phyloP scores from a whole-genome alignment of 2,113 vertebrate species.

The Ia io region DNA sequence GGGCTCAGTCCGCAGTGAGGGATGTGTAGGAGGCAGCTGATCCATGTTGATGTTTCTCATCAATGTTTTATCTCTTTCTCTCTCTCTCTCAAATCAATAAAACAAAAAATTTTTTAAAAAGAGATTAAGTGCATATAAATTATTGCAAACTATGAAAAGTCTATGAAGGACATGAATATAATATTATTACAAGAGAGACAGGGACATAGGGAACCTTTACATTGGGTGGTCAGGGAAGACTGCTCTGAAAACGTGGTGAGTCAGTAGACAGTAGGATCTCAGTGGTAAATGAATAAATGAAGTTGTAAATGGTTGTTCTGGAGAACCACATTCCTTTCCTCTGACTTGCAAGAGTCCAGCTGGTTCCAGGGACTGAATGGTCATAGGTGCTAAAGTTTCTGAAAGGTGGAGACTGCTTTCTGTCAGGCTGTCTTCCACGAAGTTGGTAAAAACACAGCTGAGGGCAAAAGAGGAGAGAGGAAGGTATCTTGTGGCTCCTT shows the following conservation, averaged over 20 bases:
- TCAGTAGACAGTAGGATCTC: neutral
- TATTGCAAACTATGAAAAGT: neutral
- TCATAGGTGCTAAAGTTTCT: neutral
- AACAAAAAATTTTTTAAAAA: neutral
- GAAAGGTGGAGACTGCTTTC: neutral
- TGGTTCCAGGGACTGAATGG: neutral
- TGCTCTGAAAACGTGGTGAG: neutral
- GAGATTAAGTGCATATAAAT: neutral
- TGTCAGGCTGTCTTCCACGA: neutral
- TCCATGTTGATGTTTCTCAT: too few species aligned
- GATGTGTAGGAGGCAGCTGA: too few species aligned
- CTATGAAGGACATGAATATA: neutral
- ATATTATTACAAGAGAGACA: neutral
- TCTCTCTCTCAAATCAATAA: too few species aligned
- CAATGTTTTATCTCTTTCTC: too few species aligned
- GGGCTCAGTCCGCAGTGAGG: too few species aligned
- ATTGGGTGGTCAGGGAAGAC: neutral
- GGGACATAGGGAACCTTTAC: neutral
- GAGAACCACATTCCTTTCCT: neutral
- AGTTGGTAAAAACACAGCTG: neutral
- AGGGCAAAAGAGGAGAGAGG: neutral
- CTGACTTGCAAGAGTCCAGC: neutral
- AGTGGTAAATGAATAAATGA: neutral
- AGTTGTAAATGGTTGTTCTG: neutral
- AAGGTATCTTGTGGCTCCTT: neutral